phyloP scores from a whole-genome alignment of 2,113 vertebrate species.

The Scomber scombrus region DNA sequence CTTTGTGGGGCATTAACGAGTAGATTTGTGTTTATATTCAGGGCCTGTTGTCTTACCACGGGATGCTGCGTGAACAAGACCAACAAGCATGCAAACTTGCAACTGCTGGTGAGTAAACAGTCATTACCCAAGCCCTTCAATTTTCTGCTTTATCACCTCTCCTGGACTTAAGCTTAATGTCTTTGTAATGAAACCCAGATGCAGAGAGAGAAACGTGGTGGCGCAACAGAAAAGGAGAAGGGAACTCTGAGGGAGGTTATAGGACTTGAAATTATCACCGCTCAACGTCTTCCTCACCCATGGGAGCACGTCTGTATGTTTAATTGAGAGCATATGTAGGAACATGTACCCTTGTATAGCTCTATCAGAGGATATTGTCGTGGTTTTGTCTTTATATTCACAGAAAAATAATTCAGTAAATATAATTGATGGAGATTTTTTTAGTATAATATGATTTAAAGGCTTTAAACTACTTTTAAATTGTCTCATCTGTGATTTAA shows the following conservation, averaged over 20 bases:
- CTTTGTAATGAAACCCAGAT: slow-evolving; percentile 72
- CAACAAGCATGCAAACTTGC: slow-evolving; percentile 39
- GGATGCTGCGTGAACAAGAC: slow-evolving; percentile 54
- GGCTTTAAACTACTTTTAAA: no score
- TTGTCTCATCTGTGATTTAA: no score
- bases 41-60: slow-evolving; percentile 15
- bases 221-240: slow-evolving; percentile 2
- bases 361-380: background rate
- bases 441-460: no score
- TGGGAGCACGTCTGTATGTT: slow-evolving; percentile 2
- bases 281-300: slow-evolving; percentile 37
- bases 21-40: slow-evolving; percentile 25
- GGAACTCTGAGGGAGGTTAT: slow-evolving; percentile 56
- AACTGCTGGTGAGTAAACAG: slow-evolving; percentile 72
- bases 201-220: slow-evolving; percentile 31
- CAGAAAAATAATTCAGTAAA: no score
- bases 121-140: slow-evolving; percentile 71
- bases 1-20: slow-evolving; percentile 27
- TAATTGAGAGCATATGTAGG: slow-evolving; percentile 19
- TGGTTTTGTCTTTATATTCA: no score
- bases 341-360: background rate
- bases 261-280: slow-evolving; percentile 45
- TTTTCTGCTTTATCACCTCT: slow-evolving; percentile 76
- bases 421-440: no score
- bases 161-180: slow-evolving; percentile 67